phyloP scores from a whole-genome alignment of 2,888 invertebrate species.

The Drosophila kuntzei region DNA sequence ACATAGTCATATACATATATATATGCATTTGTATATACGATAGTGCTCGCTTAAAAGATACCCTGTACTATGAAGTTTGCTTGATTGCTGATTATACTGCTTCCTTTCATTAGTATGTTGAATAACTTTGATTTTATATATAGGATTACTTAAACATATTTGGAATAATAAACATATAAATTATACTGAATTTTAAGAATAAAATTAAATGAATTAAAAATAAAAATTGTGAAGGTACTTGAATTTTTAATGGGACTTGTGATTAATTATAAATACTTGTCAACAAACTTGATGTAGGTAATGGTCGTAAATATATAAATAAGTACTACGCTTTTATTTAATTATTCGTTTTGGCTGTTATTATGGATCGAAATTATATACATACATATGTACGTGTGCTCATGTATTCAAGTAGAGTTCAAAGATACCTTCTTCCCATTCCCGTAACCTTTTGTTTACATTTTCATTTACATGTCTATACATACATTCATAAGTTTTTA shows the following conservation, averaged over 20 bases:
- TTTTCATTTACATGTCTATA: constrained; percentile 17
- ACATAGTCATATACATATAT: constrained; percentile 4
- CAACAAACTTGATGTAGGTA: neutral
- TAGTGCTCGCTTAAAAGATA: neutral
- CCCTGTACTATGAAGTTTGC: neutral
- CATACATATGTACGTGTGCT: neutral
- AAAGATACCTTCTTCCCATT: constrained; percentile 1
- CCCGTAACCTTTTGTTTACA: constrained; percentile 19
- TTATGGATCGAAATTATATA: neutral
- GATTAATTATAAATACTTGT: neutral
- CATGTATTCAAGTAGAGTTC: neutral
- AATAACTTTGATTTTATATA: neutral
- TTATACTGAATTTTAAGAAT: neutral
- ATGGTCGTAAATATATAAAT: neutral
- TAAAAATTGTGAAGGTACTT: neutral
- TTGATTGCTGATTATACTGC: neutral
- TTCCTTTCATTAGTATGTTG: neutral
- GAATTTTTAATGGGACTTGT: neutral
- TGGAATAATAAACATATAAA: neutral
- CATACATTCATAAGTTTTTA: constrained; percentile 1
- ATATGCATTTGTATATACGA: neutral
- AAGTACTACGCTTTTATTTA: neutral
- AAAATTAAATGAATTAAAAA: neutral
- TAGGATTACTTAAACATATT: neutral
- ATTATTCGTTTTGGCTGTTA: neutral